Base-by-base conservation (phyloP, 1,140 invertebrate species). In the Dinoponera quadriceps region DNA sequence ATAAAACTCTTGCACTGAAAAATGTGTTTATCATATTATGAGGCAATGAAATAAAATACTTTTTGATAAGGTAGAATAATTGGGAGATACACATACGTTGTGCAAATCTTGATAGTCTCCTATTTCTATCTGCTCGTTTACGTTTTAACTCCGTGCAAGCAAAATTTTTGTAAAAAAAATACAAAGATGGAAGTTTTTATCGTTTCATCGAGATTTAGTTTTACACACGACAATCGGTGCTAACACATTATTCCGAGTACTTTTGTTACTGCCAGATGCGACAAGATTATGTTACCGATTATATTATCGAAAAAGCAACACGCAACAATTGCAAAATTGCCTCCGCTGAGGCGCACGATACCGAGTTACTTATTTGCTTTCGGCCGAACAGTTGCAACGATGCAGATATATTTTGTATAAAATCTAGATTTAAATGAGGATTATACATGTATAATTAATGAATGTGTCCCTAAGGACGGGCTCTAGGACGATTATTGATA, bases 191-290 rank as follows among this genome's bases (percentile, higher is more conserved):
- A 84, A 77, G 25, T 59, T 85, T 74, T 81, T 48, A 82, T 85
- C n/a, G 60, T 84, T 62, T 48, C 82, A 84, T 82, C 69, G 48
- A n/a, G n/a, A 82, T 77, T 18, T 29, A 63, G 25, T 82, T 85
- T 84, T 77, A 73, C 69, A 83, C 48, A 73, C 29, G 68, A 85
- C 68, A 69, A 81, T 85, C 73, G 86, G 69, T 88, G 86, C 83
- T 88, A 44, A 85, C 25, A 77, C 22, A 48, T 85, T 85, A 83
- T 57, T 85, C 51, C 55, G 75, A 20, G 80, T 77, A 86, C 81
- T 88, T 89, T 88, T 88, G 75, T 89, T 89, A 88, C 86, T 88
- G 87, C 86, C 84, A 88, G 86, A 81, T 51, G 77, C 59, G 54
- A 85, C 66, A 25, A 51, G 60, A 82, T 57, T 51, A 49, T 49